phyloP scores from a whole-genome alignment of 2,888 invertebrate species.

The Apantesis nais region DNA sequence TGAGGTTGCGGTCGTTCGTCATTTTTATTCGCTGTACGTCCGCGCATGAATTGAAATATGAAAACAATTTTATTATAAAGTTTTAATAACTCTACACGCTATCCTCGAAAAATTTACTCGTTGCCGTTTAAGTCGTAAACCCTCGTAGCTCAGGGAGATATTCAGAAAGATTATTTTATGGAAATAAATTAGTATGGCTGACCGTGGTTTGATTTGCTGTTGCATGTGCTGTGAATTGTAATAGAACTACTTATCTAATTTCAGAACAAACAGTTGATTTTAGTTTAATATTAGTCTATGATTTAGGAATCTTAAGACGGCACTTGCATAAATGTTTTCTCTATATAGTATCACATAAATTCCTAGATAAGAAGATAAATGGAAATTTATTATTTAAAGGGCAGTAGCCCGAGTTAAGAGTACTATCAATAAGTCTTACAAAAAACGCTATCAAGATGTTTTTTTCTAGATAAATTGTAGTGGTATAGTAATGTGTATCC shows the following conservation, averaged over 20 bases:
- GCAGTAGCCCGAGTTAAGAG: conserved; percentile 2
- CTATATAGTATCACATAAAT: background rate
- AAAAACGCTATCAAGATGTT: conserved; percentile 13
- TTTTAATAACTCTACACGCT: conserved; percentile 30
- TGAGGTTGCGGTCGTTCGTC: conserved; percentile 73
- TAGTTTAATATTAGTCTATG: too few relatives aligned
- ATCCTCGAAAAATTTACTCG: conserved; percentile 38
- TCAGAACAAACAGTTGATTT: background rate
- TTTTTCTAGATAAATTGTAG: conserved; percentile 15
- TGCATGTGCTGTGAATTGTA: conserved; percentile 25
- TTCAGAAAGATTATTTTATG: conserved; percentile 26
- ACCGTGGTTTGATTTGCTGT: conserved; percentile 22
- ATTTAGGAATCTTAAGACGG: background rate
- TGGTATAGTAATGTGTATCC: background rate
- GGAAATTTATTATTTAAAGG: background rate
- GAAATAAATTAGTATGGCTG: conserved; percentile 21
- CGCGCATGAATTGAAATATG: conserved; percentile 59
- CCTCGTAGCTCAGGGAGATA: conserved; percentile 19
- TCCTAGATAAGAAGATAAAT: background rate
- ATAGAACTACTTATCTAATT: background rate
- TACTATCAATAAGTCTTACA: conserved; percentile 22
- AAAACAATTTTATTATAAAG: conserved; percentile 36
- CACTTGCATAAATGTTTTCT: background rate
- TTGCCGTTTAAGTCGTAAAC: conserved; percentile 31
- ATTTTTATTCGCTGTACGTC: conserved; percentile 67